Conservation (phyloP, 2,113 vertebrate genomes). For the Proteles cristata region DNA sequence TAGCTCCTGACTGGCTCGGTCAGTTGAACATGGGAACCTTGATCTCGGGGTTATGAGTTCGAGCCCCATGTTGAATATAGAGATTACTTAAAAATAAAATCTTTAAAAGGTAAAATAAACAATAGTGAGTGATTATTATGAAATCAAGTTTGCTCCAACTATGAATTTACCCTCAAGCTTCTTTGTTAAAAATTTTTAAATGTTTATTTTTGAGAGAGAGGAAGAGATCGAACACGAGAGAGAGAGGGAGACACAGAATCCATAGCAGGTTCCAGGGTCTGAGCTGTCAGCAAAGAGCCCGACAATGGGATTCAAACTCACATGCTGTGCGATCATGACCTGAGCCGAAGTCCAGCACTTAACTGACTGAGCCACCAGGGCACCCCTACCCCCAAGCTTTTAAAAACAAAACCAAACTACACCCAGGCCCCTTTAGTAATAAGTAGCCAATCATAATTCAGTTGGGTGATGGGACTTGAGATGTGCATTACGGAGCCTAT, state of each 20-base stretch:
- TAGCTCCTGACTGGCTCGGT: neutral
- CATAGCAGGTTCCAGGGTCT: no score
- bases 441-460: neutral
- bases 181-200: neutral
- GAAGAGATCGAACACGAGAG: no score
- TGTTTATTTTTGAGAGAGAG: no score
- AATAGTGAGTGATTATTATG: neutral
- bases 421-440: neutral
- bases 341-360: no score
- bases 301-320: no score
- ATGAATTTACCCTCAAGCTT: neutral
- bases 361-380: no score
- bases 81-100: neutral
- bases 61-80: neutral
- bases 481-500: neutral
- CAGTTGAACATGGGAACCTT: neutral
- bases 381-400: neutral
- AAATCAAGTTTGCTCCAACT: slow-evolving; percentile 13
- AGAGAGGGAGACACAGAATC: no score
- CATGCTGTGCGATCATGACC: no score
- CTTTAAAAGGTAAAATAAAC: neutral
- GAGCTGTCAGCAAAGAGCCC: no score
- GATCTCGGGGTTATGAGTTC: neutral
- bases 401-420: slow-evolving; percentile 21
- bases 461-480: neutral